Evolutionary conservation across 2,113 vertebrate species (phyloP).

Genomic region (Tragulus kanchil): DNA sequence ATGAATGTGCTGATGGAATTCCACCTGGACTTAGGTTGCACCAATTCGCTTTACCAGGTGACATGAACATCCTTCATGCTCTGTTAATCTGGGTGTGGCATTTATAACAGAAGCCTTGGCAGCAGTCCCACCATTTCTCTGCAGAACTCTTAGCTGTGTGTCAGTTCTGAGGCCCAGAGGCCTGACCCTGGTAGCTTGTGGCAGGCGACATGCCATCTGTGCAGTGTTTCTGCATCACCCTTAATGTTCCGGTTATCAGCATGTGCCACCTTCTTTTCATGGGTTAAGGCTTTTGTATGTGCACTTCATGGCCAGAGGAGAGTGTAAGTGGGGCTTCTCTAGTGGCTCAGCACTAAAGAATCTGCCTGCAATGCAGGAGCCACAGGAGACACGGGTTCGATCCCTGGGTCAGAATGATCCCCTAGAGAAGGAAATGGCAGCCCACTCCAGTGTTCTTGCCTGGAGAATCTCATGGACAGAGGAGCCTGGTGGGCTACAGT

Average conservation of each 20-base stretch:
- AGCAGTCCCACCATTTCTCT: rapidly evolving
- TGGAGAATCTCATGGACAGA: too few species aligned
- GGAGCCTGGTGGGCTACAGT: too few species aligned
- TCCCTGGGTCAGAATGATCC: too few species aligned
- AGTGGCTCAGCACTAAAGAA: too few species aligned
- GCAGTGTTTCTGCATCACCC: rapidly evolving
- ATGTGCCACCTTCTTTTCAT: rapidly evolving
- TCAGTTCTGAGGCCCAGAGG: background rate
- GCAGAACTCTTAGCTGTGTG: background rate
- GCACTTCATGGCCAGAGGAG: background rate
- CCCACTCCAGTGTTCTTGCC: too few species aligned
- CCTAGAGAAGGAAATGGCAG: too few species aligned
- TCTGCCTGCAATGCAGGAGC: too few species aligned
- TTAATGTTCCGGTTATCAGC: rapidly evolving
- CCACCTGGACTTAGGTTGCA: background rate
- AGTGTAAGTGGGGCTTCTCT: background rate
- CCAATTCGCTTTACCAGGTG: background rate
- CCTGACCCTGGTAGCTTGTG: background rate
- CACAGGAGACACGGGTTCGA: too few species aligned
- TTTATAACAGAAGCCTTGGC: background rate
- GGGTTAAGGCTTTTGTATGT: background rate
- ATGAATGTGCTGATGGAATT: background rate
- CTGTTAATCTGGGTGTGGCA: background rate
- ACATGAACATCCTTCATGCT: background rate
- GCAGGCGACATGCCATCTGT: rapidly evolving